These are phyloP conservation scores for Anodontia alba DNA, from an alignment of 2,888 invertebrate genomes.

Conservation along the genomic window DNA sequence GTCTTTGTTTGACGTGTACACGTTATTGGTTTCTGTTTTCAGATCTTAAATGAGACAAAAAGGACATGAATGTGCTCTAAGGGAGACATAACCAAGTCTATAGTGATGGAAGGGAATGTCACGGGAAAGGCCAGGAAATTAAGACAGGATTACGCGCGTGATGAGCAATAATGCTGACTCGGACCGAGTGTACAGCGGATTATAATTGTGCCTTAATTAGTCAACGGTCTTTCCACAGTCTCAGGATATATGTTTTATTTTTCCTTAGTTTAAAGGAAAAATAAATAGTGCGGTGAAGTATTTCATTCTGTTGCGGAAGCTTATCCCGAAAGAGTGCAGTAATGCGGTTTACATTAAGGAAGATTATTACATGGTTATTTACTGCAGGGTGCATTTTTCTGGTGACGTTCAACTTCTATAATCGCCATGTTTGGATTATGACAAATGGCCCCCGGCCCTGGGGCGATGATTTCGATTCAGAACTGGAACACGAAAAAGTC, in stretches of 20 bases:
- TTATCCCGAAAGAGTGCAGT: neutral
- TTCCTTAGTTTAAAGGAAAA: neutral
- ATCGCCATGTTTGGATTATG: conserved; percentile 62
- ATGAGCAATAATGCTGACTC: neutral
- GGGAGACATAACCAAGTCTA: neutral
- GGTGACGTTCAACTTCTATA: conserved; percentile 68
- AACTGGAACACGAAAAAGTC: conserved; percentile 30
- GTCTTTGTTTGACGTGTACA: no score
- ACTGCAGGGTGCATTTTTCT: conserved; percentile 54
- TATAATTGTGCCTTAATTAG: neutral
- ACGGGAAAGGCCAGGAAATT: conserved; percentile 1
- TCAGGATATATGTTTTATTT: neutral
- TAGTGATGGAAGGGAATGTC: neutral
- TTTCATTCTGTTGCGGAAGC: no score
- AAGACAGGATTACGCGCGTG: neutral
- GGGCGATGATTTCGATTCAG: conserved; percentile 44
- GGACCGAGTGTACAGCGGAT: neutral
- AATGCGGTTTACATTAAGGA: conserved; percentile 69
- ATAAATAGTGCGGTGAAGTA: neutral
- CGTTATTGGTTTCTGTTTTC: conserved; percentile 7
- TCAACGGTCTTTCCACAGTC: neutral
- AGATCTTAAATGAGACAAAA: neutral
- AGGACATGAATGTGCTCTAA: neutral
- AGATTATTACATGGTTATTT: conserved; percentile 59
- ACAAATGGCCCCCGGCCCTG: conserved; percentile 44